Conservation (phyloP, 1,140 invertebrate species). For the Apis florea region DNA sequence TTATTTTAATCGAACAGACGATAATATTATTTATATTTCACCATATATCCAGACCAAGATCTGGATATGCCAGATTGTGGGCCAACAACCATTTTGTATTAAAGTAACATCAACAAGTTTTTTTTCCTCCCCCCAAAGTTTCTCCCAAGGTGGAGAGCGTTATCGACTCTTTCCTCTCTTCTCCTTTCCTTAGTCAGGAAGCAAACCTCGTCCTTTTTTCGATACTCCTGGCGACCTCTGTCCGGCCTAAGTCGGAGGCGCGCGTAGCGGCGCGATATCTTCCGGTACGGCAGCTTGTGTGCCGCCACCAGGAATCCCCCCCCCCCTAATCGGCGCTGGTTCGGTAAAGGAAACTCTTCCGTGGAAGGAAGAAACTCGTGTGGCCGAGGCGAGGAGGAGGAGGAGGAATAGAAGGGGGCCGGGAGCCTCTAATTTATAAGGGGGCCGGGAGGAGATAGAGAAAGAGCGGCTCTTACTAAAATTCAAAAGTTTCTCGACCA, state of each 20-base stretch:
- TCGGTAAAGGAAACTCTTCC: background rate
- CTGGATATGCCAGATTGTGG: too few relatives aligned
- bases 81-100: too few relatives aligned
- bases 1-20: too few relatives aligned
- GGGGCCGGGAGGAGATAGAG: constrained; percentile 37
- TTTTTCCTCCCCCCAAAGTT: background rate
- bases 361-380: too few relatives aligned
- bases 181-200: constrained; percentile 32
- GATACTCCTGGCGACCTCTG: constrained; percentile 60
- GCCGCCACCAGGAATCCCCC: background rate
- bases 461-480: constrained; percentile 69
- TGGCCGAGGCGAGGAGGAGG: too few relatives aligned
- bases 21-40: too few relatives aligned
- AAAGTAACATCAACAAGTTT: constrained; percentile 21
- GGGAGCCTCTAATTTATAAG: constrained; percentile 73
- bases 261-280: constrained; percentile 22
- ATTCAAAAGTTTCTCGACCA: constrained; percentile 76
- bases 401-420: constrained; percentile 38
- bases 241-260: constrained; percentile 51
- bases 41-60: too few relatives aligned
- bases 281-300: constrained; percentile 43
- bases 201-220: constrained; percentile 42
- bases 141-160: background rate
- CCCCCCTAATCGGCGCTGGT: constrained; percentile 46
- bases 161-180: constrained; percentile 46